Base-by-base conservation (phyloP, 2,113 vertebrate species). In the Hyperopisus bebe region DNA sequence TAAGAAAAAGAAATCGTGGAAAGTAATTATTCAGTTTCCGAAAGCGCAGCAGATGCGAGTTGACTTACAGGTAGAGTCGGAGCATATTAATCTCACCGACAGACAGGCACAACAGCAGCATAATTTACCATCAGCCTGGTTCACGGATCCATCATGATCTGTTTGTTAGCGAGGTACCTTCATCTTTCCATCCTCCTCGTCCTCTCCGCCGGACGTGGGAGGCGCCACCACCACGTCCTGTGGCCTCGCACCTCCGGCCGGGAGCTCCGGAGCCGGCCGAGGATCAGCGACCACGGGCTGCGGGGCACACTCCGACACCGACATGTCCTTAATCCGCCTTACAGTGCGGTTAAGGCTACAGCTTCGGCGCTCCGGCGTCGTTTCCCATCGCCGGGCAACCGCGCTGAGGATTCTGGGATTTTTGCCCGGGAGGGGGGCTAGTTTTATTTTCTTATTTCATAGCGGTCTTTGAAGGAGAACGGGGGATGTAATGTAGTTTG, bases 331-430 rank as follows among this genome's bases (percentile, higher is more conserved):
- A 70, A 11, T 5, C 62, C 27, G 62, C 62, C n/a, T 13, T 35
- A 58, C 0, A n/a, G 39, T 44, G 55, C 27, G n/a, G n/a, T 9
- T 5, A 55, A 1, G 39, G 42, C 24, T 44, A 2, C 24, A 4
- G 1, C 19, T 27, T 13, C 24, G 7, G 42, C 39, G 3, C 10
- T n/a, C 2, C 3, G 21, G 88, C 51, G 66, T 87, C 44, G 3
- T n/a, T 15, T 8, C 27, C 1, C 13, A 93, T 92, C 82, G 74
- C 93, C 48, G 10, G 66, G 94, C 91, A 94, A 94, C 92, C 51
- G 31, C 44, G 8, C 48, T 50, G 35, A 55, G 17, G 31, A 51
- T 19, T 31, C 17, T 86, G 83, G 39, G 50, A 55, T 50, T 27
- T n/a, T 10, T 84, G 90, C 90, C 48, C 93, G 92, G 94, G 93